phyloP scores from a whole-genome alignment of 2,113 vertebrate species.

The Sigmodon hispidus region DNA sequence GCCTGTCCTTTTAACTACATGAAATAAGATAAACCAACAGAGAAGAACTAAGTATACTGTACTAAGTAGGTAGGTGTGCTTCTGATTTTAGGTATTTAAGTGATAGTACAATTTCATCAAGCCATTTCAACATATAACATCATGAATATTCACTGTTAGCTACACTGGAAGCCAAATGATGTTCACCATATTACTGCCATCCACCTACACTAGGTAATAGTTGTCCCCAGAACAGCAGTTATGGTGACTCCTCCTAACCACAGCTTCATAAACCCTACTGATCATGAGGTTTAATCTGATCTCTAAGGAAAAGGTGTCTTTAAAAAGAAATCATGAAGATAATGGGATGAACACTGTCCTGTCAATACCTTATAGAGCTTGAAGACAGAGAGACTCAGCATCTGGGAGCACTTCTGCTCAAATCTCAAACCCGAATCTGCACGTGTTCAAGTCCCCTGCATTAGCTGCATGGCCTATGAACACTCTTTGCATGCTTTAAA shows the following conservation, averaged over 20 bases:
- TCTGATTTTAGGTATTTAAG: constrained; percentile 55
- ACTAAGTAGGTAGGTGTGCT: constrained; percentile 36
- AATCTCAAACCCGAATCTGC: background rate
- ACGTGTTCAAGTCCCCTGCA: background rate
- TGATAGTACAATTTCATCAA: constrained; percentile 17
- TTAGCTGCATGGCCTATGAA: background rate
- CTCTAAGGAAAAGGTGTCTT: constrained; percentile 30
- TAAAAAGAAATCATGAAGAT: background rate
- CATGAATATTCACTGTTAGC: background rate
- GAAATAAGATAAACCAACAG: constrained; percentile 20
- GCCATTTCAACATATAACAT: background rate
- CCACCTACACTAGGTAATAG: background rate
- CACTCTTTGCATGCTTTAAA: background rate
- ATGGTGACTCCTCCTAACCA: background rate
- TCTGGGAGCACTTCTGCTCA: background rate
- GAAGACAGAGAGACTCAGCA: background rate
- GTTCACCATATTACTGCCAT: background rate
- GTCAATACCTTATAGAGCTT: background rate
- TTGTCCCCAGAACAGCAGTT: background rate
- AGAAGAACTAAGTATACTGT: constrained; percentile 36
- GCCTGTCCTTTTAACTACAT: constrained; percentile 58
- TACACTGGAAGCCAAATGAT: background rate
- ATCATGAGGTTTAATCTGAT: background rate
- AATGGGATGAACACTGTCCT: background rate
- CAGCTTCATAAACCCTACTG: background rate